A percentile compares a stretch with the other conserved stretches of the same genome.
These are phyloP conservation scores for Euura lappo DNA, from an alignment of 1,140 invertebrate genomes.

Conservation along the genomic window DNA sequence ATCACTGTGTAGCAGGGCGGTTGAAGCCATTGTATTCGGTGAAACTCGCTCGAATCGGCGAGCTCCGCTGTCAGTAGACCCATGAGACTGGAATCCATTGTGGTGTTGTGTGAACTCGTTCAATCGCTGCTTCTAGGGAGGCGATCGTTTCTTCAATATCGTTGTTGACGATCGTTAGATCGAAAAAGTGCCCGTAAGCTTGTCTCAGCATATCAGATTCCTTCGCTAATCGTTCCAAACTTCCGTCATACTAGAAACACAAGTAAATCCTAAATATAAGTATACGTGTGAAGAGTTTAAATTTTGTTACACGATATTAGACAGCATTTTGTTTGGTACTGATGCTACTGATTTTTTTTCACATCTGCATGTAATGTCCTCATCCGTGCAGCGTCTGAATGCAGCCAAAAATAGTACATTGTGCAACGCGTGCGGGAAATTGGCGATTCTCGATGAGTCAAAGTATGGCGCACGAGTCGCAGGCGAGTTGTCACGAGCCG, in stretches of 20 bases:
- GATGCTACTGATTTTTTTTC: no score
- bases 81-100: slow-evolving; percentile 96
- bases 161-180: slow-evolving; percentile 98
- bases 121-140: slow-evolving; percentile 88
- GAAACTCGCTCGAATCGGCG: slow-evolving; percentile 47
- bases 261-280: neutral
- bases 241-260: slow-evolving; percentile 87
- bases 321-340: no score
- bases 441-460: no score
- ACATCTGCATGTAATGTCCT: no score
- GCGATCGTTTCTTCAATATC: slow-evolving; percentile 98
- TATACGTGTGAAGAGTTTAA: no score
- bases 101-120: slow-evolving; percentile 85
- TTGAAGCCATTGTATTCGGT: slow-evolving; percentile 44
- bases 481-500: no score
- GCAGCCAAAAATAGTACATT: no score
- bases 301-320: no score
- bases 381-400: no score
- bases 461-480: no score
- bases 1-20: slow-evolving; percentile 54
- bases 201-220: slow-evolving; percentile 95
- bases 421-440: no score
- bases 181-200: slow-evolving; percentile 98
- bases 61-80: slow-evolving; percentile 85
- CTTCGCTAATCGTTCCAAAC: slow-evolving; percentile 91